Evolutionary conservation across 2,797 vertebrate genomes (phyloP), one percentile per base, ranked within the genome.

Genomic region (Furcifer pardalis): DNA sequence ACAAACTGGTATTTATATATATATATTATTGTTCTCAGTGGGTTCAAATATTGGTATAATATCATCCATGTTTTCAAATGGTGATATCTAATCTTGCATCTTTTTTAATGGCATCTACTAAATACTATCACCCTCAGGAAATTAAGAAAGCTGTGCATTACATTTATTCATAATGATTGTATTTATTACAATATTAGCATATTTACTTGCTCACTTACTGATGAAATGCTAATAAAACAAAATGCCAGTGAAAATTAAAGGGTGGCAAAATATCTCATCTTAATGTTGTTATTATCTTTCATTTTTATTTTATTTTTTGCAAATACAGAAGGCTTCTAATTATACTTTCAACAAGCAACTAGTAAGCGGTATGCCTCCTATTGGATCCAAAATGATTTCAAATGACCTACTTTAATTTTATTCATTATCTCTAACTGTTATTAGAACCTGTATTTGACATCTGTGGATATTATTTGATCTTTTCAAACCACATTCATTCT

Each of bases 401-500:
- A 95, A 93, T 95, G 93, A 96, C 93, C 94, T 95, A 95, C 92
- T 95, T 96, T 95, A 95, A 96, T 96, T 96, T 95, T 95, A 95
- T 95, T 96, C 95, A 96, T 96, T 95, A 95, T 95, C 94, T 96
- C 89, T 96, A 95, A 94, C 89, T 92, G 92, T 94, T 95, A 96
- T 95, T 96, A 96, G 94, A 95, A 95, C 91, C 91, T 95, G 94
- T 94, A 96, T 95, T 92, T 96, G 95, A 96, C 95, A 96, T 94
- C 94, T 93, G 89, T 93, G 94, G 90, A 96, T 95, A 95, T 94
- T 96, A 97, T 97, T 97, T 97, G 95, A 97, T 97, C 96, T 96
- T 96, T 97, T 95, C 95, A 97, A 95, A 96, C 93, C 96, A 95
- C 93, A 96, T 96, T 96, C 94, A 95, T 95, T 96, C 95, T 96